Evolutionary conservation across 2,113 vertebrate species (phyloP).

Genomic region (Malurus elegans): DNA sequence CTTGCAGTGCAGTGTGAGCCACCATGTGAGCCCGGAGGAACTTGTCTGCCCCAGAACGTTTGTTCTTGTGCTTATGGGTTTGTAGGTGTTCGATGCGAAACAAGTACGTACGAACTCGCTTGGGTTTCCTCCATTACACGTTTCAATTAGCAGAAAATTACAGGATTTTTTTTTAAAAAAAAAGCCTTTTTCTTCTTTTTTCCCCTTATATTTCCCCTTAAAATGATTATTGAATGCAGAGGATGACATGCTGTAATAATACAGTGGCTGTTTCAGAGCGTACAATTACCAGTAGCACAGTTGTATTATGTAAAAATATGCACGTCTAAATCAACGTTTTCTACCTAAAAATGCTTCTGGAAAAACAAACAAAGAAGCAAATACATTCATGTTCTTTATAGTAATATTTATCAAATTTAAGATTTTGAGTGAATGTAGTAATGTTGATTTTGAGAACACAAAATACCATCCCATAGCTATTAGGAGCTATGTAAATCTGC

Average conservation of each 20-base stretch:
- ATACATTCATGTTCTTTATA: neutral
- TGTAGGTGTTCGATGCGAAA: slow-evolving; percentile 88
- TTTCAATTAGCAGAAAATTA: slow-evolving; percentile 8
- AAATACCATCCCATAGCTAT: neutral
- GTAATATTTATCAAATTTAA: slow-evolving; percentile 27
- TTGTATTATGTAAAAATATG: slow-evolving; percentile 58
- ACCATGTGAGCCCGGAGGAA: slow-evolving; percentile 80
- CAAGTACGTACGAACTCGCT: slow-evolving; percentile 15
- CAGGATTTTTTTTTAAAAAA: neutral
- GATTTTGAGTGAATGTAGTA: neutral
- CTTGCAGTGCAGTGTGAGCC: slow-evolving; percentile 79
- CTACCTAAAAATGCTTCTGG: neutral
- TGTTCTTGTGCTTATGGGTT: slow-evolving; percentile 89
- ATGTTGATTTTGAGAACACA: slow-evolving; percentile 5
- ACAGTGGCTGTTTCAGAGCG: neutral
- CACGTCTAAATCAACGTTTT: slow-evolving; percentile 29
- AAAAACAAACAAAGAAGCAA: slow-evolving; percentile 11
- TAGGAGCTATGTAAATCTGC: neutral
- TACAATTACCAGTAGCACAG: neutral
- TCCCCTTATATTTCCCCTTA: neutral
- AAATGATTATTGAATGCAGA: neutral
- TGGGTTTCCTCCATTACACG: neutral
- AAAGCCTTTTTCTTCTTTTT: neutral
- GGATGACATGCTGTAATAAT: neutral
- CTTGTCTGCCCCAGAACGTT: slow-evolving; percentile 81